Evolutionary conservation across 2,797 vertebrate genomes (phyloP).

Genomic region (Helicolenus hilgendorfi): DNA sequence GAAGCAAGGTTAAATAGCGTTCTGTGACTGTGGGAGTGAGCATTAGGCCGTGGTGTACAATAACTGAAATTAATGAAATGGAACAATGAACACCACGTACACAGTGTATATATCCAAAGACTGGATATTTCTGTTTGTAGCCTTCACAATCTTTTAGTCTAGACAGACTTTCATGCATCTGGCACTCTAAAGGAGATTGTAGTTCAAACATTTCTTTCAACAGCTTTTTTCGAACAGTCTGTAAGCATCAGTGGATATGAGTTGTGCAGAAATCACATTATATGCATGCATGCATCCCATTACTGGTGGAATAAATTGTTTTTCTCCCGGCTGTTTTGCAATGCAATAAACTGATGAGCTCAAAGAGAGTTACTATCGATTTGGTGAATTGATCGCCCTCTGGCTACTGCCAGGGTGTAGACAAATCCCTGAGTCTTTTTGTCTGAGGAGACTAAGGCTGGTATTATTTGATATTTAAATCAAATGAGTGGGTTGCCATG

Average conservation of each 20-base stretch:
- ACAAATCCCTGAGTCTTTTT: constrained; percentile 54
- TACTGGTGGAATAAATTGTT: constrained; percentile 58
- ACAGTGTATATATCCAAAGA: neutral
- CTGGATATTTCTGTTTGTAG: neutral
- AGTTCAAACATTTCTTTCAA: constrained; percentile 5
- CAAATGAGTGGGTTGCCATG: constrained; percentile 37
- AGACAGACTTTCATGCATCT: neutral
- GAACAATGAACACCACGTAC: neutral
- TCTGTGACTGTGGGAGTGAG: neutral
- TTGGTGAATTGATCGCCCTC: constrained; percentile 64
- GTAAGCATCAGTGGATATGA: constrained; percentile 44
- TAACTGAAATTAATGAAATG: neutral
- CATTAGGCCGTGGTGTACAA: neutral
- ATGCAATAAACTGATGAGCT: constrained; percentile 72
- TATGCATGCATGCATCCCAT: constrained; percentile 52
- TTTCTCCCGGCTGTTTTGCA: constrained; percentile 65
- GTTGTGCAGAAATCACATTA: constrained; percentile 56
- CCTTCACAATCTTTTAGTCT: neutral
- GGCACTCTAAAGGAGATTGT: constrained; percentile 2
- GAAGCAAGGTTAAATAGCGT: neutral
- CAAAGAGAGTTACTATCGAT: constrained; percentile 72
- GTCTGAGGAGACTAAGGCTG: constrained; percentile 21
- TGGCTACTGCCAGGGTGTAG: constrained; percentile 63
- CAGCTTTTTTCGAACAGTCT: neutral
- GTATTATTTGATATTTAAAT: constrained; percentile 56